Conservation (phyloP, 2,888 invertebrate genomes). For the Acleris sparsana region DNA sequence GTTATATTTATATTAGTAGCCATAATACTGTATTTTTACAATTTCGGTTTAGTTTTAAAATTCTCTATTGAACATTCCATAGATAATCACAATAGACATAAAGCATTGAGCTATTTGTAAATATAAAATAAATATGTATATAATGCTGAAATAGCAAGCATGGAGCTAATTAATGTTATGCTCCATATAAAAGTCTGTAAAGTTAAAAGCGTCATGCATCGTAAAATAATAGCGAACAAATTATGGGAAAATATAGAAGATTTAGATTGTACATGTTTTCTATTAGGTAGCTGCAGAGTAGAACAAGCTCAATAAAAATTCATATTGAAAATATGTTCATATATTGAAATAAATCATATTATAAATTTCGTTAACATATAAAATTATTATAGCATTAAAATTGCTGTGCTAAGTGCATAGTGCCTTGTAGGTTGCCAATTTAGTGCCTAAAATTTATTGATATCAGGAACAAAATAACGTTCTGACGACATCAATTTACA, state of each 20-base stretch:
- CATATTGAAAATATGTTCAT: slow-evolving; percentile 42
- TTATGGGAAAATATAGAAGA: slow-evolving; percentile 27
- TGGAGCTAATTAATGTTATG: slow-evolving; percentile 16
- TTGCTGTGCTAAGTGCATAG: slow-evolving; percentile 84
- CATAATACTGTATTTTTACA: slow-evolving; percentile 16
- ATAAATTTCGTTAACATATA: slow-evolving; percentile 59
- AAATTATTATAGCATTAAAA: slow-evolving; percentile 66
- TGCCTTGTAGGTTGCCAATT: slow-evolving; percentile 85
- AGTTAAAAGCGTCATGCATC: slow-evolving; percentile 18
- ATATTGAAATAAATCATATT: slow-evolving; percentile 42
- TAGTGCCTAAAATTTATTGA: slow-evolving; percentile 73
- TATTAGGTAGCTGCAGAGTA: slow-evolving; percentile 33
- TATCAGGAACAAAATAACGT: slow-evolving; percentile 27
- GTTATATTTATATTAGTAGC: slow-evolving; percentile 20
- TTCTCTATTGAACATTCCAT: slow-evolving; percentile 76
- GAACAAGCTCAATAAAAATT: slow-evolving; percentile 34
- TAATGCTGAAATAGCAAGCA: slow-evolving; percentile 51
- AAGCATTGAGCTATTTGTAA: slow-evolving; percentile 68
- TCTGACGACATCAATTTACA: slow-evolving; percentile 19
- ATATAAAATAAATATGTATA: slow-evolving; percentile 75
- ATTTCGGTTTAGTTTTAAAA: slow-evolving; percentile 60
- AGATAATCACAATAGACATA: slow-evolving; percentile 56
- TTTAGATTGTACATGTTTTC: slow-evolving; percentile 30
- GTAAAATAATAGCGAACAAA: slow-evolving; percentile 24
- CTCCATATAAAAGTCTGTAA: slow-evolving; percentile 21